Evolutionary conservation across 1,140 invertebrate species (phyloP).

Genomic region (Trissolcus basalis): DNA sequence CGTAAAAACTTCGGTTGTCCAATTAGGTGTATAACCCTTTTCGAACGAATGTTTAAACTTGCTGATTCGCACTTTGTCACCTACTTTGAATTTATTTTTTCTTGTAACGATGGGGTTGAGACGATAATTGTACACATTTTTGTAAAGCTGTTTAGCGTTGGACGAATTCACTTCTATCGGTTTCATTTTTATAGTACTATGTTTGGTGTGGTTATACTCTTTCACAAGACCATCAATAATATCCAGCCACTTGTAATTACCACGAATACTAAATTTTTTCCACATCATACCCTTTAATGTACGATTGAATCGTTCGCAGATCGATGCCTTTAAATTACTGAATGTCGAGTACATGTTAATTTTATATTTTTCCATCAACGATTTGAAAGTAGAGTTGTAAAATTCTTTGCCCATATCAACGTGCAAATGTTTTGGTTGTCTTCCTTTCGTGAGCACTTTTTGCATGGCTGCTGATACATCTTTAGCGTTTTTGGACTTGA

Average conservation of each 20-base stretch:
- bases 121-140: background rate
- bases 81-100: background rate
- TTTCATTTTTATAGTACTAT: constrained; percentile 63
- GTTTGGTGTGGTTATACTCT: constrained; percentile 18
- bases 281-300: constrained; percentile 30
- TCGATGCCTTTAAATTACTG: constrained; percentile 31
- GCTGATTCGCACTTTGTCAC: background rate
- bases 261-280: constrained; percentile 20
- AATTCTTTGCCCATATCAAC: constrained; percentile 37
- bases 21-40: background rate
- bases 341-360: constrained; percentile 36
- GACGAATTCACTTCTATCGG: constrained; percentile 53
- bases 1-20: background rate
- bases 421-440: constrained; percentile 21
- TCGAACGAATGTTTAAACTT: background rate
- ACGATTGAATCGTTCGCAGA: constrained; percentile 33
- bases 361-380: constrained; percentile 22
- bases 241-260: constrained; percentile 5
- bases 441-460: constrained; percentile 1
- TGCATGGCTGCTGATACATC: constrained; percentile 6
- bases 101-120: background rate
- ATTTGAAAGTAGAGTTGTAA: constrained; percentile 23
- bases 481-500: background rate
- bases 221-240: constrained; percentile 4
- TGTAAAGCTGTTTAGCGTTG: background rate